These are phyloP conservation scores for Euglossa dilemma DNA, from an alignment of 1,140 invertebrate genomes.

Conservation along the genomic window DNA sequence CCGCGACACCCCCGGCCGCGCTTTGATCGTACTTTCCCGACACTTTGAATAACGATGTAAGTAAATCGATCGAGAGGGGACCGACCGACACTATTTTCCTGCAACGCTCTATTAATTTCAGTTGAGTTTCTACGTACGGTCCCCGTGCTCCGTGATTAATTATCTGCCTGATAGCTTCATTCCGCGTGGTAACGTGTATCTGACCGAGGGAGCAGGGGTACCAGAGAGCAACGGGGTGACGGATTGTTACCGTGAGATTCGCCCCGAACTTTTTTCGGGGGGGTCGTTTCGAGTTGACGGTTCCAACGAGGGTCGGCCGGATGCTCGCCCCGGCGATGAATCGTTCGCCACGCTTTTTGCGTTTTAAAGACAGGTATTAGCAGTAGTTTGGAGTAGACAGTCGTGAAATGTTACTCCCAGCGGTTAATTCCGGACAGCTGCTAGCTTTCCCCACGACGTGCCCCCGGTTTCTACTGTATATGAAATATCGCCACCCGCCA, in stretches of 20 bases:
- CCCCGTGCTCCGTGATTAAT: slow-evolving; percentile 32
- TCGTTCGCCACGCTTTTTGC: not conserved
- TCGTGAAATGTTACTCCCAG: slow-evolving; percentile 7
- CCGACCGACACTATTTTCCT: slow-evolving; percentile 27
- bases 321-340: not conserved
- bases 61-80: slow-evolving; percentile 34
- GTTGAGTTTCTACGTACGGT: slow-evolving; percentile 35
- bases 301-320: not conserved
- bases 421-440: not conserved
- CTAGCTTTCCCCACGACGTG: not conserved
- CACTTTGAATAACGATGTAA: slow-evolving; percentile 54
- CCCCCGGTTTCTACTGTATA: not conserved
- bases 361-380: slow-evolving; percentile 1
- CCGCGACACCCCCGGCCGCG: not conserved
- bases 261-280: not conserved
- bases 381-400: slow-evolving; percentile 6
- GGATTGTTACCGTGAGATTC: slow-evolving; percentile 34
- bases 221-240: not conserved
- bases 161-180: slow-evolving; percentile 35
- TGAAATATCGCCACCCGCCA: not conserved
- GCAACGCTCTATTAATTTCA: slow-evolving; percentile 37
- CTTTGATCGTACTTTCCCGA: slow-evolving; percentile 42
- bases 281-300: not conserved
- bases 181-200: slow-evolving; percentile 20
- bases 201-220: slow-evolving; percentile 2